Evolutionary conservation across 2,888 invertebrate species (phyloP).

Genomic region (Hoplodrina blanda): DNA sequence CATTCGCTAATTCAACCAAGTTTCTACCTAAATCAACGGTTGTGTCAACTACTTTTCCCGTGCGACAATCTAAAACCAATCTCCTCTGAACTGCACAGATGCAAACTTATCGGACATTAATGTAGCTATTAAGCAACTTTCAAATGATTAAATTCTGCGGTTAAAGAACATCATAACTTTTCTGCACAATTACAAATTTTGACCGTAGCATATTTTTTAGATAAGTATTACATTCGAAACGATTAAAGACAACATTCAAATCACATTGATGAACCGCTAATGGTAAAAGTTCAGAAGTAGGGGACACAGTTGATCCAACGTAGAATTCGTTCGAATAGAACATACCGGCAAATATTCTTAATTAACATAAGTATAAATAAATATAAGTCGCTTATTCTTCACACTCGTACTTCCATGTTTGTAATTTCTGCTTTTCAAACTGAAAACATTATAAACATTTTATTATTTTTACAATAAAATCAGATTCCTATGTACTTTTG

Average conservation of each 20-base stretch:
- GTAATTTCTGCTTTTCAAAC: slow-evolving; percentile 58
- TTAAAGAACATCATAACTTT: slow-evolving; percentile 34
- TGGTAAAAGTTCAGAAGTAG: slow-evolving; percentile 28
- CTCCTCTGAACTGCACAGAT: slow-evolving; percentile 29
- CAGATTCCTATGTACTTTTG: background rate
- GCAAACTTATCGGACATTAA: slow-evolving; percentile 38
- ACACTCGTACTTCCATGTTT: slow-evolving; percentile 64
- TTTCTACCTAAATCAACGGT: slow-evolving; percentile 34
- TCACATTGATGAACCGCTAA: slow-evolving; percentile 45
- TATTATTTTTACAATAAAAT: background rate
- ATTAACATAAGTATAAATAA: slow-evolving; percentile 52
- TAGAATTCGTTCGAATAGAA: slow-evolving; percentile 34
- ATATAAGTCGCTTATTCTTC: slow-evolving; percentile 62
- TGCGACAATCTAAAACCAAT: background rate
- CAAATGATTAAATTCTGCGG: slow-evolving; percentile 11
- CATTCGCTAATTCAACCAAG: slow-evolving; percentile 49
- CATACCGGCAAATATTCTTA: slow-evolving; percentile 34
- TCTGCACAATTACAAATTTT: slow-evolving; percentile 36
- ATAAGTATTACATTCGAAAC: slow-evolving; percentile 30
- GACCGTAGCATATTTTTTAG: slow-evolving; percentile 24
- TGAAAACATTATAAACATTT: slow-evolving; percentile 50
- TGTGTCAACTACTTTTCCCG: slow-evolving; percentile 35
- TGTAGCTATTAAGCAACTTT: slow-evolving; percentile 29
- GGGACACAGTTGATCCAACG: slow-evolving; percentile 32
- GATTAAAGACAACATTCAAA: slow-evolving; percentile 47